Conservation (phyloP, 2,113 vertebrate species). For the Stigmatopora argus region DNA sequence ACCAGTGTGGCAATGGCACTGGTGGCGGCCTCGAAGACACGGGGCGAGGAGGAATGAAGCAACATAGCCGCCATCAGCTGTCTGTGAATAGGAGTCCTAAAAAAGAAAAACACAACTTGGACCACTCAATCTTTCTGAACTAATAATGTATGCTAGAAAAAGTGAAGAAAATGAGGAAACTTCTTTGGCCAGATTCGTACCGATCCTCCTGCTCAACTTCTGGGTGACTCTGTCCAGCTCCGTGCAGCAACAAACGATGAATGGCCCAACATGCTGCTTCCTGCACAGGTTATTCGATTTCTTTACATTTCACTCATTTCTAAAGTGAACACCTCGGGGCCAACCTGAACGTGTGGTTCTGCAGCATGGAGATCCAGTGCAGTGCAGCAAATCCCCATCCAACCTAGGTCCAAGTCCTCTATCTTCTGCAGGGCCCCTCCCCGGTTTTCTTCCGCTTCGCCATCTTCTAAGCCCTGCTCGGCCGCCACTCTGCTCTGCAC, state of each 20-base stretch:
- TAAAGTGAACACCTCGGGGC: no score
- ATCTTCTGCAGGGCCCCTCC: slow-evolving; percentile 57
- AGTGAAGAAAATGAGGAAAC: not conserved
- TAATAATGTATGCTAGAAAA: not conserved
- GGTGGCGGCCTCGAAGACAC: slow-evolving; percentile 83
- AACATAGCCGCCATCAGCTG: slow-evolving; percentile 88
- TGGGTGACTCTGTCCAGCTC: slow-evolving; percentile 64
- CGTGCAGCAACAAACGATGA: slow-evolving; percentile 83
- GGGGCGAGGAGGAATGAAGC: slow-evolving; percentile 79
- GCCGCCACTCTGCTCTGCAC: slow-evolving; percentile 77
- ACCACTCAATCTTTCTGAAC: not conserved
- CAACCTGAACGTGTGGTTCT: slow-evolving; percentile 79
- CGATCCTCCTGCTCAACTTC: slow-evolving; percentile 81
- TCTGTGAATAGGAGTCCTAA: slow-evolving; percentile 83
- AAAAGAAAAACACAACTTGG: slow-evolving; percentile 4
- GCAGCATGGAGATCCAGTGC: slow-evolving; percentile 81
- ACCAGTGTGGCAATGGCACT: slow-evolving; percentile 79
- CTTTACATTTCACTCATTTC: not conserved
- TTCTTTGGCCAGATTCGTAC: slow-evolving; percentile 48
- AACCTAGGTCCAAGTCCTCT: slow-evolving; percentile 76
- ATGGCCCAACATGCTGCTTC: slow-evolving; percentile 89
- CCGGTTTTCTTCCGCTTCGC: slow-evolving; percentile 74
- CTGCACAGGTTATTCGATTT: slow-evolving; percentile 55
- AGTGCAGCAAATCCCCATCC: slow-evolving; percentile 81
- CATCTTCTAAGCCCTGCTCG: slow-evolving; percentile 51